Evolutionary conservation across 1,140 invertebrate genomes (phyloP), one percentile per base, ranked within the genome.

Genomic region (Apis florea): DNA sequence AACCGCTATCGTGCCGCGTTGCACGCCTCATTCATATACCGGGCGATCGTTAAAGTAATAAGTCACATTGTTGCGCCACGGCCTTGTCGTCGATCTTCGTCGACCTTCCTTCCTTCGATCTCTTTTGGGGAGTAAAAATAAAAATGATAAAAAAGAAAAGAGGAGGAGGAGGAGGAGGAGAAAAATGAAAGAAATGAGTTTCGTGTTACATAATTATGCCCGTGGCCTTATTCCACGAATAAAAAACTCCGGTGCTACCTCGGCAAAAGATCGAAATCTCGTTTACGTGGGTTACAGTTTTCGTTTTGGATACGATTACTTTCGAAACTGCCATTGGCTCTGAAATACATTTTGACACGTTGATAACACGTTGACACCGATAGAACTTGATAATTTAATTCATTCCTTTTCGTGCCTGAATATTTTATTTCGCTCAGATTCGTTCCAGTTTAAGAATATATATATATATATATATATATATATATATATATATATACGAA

Each of bases 1-100:
- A 88, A 86, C 83, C 82, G 71, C 59, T 85, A 88, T 81, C 81
- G 66, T 63, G 68, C 85, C 72, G 70, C 72, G 69, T 83, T 68
- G 74, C 79, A 67, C 77, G 66, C n/a, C 68, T 54, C 49, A 10
- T 58, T 47, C 58, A 61, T 9, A 75, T 59, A 83, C 67, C 61
- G 73, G 69, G 66, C 67, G 54, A 11, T 51, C 49, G 17, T 79
- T 72, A 53, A 72, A 83, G 64, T 69, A 78, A 82, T 70, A 56
- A 63, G 26, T 63, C 15, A 19, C 47, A 12, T 40, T n/a, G 24
- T 5, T 21, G 58, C 19, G 49, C 9, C 17, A 11, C 49, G 76
- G 76, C 75, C 70, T 83, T 66, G 83, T 54, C 51, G 13, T 63
- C 49, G 47, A 31, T 24, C 12, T 31, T 9, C n/a, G 24, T 31